A percentile compares a stretch with the other conserved stretches of the same genome.
These are phyloP conservation scores for Pseudochromis fuscus DNA, from an alignment of 2,797 vertebrate species.

Conservation along the genomic window DNA sequence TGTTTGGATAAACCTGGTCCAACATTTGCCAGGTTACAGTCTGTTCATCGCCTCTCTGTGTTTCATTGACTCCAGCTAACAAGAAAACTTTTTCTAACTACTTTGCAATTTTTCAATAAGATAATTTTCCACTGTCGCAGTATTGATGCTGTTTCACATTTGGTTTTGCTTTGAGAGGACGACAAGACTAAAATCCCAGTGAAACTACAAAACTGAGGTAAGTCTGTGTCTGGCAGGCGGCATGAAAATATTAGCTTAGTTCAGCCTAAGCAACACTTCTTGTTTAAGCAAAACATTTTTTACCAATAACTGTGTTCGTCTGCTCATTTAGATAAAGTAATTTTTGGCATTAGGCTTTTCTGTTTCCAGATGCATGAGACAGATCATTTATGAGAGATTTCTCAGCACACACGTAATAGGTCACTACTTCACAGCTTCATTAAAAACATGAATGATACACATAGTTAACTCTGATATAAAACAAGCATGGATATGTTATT, in stretches of 20 bases:
- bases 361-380: conserved; percentile 56
- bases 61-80: conserved; percentile 12
- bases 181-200: background rate
- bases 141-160: conserved; percentile 16
- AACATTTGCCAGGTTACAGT: conserved; percentile 55
- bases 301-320: conserved; percentile 36
- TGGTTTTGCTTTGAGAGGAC: conserved; percentile 13
- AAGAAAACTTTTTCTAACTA: conserved; percentile 5
- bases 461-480: conserved; percentile 43
- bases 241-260: conserved; percentile 4
- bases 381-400: conserved; percentile 40
- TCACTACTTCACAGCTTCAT: conserved; percentile 49
- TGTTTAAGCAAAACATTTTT: conserved; percentile 52
- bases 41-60: conserved; percentile 27
- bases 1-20: conserved; percentile 65
- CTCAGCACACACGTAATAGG: conserved; percentile 42
- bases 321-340: conserved; percentile 53
- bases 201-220: background rate
- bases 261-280: conserved; percentile 35
- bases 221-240: conserved; percentile 19
- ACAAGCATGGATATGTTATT: conserved; percentile 5
- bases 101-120: conserved; percentile 2
- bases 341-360: conserved; percentile 42
- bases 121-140: conserved; percentile 7
- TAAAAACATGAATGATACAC: conserved; percentile 35